phyloP scores from a whole-genome alignment of 1,140 invertebrate species.

The Phymastichus coffea region DNA sequence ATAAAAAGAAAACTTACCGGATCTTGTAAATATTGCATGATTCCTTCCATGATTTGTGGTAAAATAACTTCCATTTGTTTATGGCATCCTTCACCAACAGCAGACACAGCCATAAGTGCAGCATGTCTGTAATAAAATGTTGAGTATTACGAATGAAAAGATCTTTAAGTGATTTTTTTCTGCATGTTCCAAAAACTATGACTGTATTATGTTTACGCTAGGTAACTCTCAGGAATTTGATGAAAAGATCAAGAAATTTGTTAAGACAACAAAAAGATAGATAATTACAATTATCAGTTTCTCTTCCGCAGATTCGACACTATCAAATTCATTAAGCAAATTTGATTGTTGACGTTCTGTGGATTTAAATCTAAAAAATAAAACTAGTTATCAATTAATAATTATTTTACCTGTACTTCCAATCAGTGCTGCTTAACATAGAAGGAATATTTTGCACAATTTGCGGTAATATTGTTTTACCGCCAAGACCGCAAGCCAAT shows the following conservation, averaged over 20 bases:
- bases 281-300: not conserved
- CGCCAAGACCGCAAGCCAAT: conserved; percentile 92
- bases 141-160: not conserved
- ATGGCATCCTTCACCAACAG: conserved; percentile 96
- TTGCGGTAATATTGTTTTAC: conserved; percentile 90
- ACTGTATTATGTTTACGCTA: not conserved
- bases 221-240: not conserved
- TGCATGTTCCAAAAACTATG: not conserved
- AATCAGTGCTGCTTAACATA: conserved; percentile 84
- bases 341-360: conserved; percentile 47
- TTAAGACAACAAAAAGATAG: conserved; percentile 3
- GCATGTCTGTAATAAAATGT: conserved; percentile 70
- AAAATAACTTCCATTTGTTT: conserved; percentile 96
- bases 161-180: too few species aligned
- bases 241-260: not conserved
- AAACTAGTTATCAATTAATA: too few species aligned
- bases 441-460: conserved; percentile 82
- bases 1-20: conserved; percentile 59
- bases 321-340: conserved; percentile 33
- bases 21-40: conserved; percentile 87
- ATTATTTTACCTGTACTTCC: conserved; percentile 65
- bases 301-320: too few species aligned
- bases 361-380: conserved; percentile 32
- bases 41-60: conserved; percentile 84
- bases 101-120: conserved; percentile 97